A percentile compares a stretch with the other conserved stretches of the same genome.
Conservation (phyloP, 2,888 invertebrate genomes). For the Drosophila pseudotakahashii region DNA sequence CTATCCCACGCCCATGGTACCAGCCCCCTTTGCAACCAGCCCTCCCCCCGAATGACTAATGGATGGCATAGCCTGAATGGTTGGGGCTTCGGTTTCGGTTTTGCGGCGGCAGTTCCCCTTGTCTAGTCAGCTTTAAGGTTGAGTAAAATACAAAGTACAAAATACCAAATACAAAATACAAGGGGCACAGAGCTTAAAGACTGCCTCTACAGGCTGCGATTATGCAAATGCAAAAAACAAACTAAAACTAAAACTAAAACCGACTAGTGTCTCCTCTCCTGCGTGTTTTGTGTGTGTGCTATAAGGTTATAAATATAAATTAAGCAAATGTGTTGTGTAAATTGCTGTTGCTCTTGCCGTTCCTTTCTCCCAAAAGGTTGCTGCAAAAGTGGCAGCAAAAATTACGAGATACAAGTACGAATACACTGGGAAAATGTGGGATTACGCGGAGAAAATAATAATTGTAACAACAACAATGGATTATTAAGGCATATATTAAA, state of each 20-base stretch:
- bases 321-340: conserved; percentile 78
- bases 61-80: conserved; percentile 31
- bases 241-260: conserved; percentile 19
- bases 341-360: conserved; percentile 60
- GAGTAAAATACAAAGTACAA: conserved; percentile 1
- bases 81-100: conserved; percentile 26
- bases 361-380: conserved; percentile 38
- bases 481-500: too few species aligned
- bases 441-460: too few species aligned
- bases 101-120: conserved; percentile 20
- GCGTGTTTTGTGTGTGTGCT: neutral
- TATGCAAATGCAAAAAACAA: conserved; percentile 68
- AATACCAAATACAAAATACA: too few species aligned
- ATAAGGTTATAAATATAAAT: conserved; percentile 78
- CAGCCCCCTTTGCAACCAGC: neutral
- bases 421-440: conserved; percentile 10
- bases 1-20: neutral
- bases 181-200: conserved; percentile 8
- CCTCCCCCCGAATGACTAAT: conserved; percentile 37
- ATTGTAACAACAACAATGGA: too few species aligned
- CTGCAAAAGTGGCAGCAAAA: conserved; percentile 66
- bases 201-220: conserved; percentile 43
- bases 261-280: neutral
- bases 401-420: conserved; percentile 66
- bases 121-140: conserved; percentile 36